phyloP scores from a whole-genome alignment of 2,113 vertebrate genomes.

The Macquaria australasica region DNA sequence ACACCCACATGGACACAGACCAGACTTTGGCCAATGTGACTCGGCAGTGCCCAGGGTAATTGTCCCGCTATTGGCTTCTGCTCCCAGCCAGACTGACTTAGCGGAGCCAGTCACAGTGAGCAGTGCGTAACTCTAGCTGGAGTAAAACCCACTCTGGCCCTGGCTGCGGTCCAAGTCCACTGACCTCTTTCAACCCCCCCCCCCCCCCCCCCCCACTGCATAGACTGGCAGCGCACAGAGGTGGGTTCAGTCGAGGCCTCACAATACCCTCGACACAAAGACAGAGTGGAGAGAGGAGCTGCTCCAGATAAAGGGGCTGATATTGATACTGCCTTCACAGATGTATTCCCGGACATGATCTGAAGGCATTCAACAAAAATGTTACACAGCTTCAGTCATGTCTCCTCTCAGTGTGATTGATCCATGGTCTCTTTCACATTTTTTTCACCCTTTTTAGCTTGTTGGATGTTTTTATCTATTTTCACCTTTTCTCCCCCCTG shows the following conservation, averaged over 20 bases:
- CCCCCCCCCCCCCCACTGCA: not conserved
- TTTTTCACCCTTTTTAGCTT: not conserved
- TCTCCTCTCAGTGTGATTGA: not conserved
- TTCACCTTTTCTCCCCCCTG: not conserved
- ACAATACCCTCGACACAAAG: slow-evolving; percentile 52
- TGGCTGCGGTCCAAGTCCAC: slow-evolving; percentile 58
- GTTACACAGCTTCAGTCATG: not conserved
- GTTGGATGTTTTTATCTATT: not conserved
- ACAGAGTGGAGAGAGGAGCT: slow-evolving; percentile 32
- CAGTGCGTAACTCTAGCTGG: slow-evolving; percentile 53
- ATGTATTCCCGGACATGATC: slow-evolving; percentile 38
- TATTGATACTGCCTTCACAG: slow-evolving; percentile 44
- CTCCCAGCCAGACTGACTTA: slow-evolving; percentile 58
- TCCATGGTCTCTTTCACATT: not conserved
- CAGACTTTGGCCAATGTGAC: slow-evolving; percentile 61
- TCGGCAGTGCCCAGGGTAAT: slow-evolving; percentile 46
- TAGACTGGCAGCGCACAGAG: slow-evolving; percentile 36
- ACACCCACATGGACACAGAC: slow-evolving; percentile 49
- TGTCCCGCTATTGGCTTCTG: slow-evolving; percentile 49
- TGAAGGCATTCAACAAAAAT: slow-evolving; percentile 13
- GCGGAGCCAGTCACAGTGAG: slow-evolving; percentile 42
- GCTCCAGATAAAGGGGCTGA: slow-evolving; percentile 53
- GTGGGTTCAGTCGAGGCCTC: slow-evolving; percentile 56
- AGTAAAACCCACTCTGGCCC: slow-evolving; percentile 50
- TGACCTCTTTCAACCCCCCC: slow-evolving; percentile 43